A percentile compares a stretch with the other conserved stretches of the same genome.
These are phyloP conservation scores for Synergus gifuensis DNA, from an alignment of 2,888 invertebrate genomes.

Conservation along the genomic window DNA sequence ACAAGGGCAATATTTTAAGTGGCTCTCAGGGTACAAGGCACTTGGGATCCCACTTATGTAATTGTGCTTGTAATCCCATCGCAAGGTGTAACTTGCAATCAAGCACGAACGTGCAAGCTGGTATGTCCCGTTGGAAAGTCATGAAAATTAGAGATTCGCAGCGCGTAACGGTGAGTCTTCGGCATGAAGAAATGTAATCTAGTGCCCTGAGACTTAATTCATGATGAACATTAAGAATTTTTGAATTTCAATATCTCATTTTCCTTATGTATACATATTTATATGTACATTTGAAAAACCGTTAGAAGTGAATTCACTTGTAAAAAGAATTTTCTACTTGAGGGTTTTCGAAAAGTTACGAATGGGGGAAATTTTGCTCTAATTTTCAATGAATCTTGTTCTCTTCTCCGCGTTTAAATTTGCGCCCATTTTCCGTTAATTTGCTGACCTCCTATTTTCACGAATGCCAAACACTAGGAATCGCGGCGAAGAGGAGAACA, in stretches of 20 bases:
- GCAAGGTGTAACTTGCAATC: constrained; percentile 42
- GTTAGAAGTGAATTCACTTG: no score
- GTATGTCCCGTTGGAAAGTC: constrained; percentile 2
- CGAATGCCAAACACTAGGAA: background rate
- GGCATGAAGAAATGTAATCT: constrained; percentile 16
- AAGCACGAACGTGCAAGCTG: constrained; percentile 40
- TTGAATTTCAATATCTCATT: background rate
- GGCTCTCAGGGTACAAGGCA: constrained; percentile 15
- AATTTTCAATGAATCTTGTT: background rate
- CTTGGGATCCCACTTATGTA: constrained; percentile 56
- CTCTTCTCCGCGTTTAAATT: background rate
- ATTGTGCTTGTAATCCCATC: constrained; percentile 58
- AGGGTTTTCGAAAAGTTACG: background rate
- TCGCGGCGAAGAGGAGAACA: background rate
- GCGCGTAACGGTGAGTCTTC: constrained; percentile 15
- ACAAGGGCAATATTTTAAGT: constrained; percentile 32
- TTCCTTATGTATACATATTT: no score
- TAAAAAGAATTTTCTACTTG: background rate
- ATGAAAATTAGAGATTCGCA: constrained; percentile 33
- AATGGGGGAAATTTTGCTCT: background rate
- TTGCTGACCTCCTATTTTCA: constrained; percentile 1
- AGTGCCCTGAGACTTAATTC: background rate
- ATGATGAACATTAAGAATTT: background rate
- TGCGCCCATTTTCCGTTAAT: constrained; percentile 9
- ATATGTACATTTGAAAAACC: no score